A percentile compares a stretch with the other conserved stretches of the same genome.
These are phyloP conservation scores for Lasioglossum albipes DNA, from an alignment of 1,140 invertebrate genomes.

Conservation along the genomic window DNA sequence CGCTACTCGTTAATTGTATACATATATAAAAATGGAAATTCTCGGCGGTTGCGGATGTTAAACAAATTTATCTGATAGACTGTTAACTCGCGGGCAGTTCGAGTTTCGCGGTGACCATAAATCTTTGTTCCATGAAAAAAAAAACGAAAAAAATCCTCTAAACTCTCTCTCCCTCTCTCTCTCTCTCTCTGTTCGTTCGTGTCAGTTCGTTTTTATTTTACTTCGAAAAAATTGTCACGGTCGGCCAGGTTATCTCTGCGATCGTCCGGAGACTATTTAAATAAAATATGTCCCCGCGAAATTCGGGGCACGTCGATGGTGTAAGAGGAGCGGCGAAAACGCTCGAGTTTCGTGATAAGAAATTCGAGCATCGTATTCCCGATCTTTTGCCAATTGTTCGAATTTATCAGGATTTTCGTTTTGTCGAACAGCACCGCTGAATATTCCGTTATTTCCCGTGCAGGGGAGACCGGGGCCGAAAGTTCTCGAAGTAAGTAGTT, in stretches of 20 bases:
- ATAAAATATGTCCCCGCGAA: constrained; percentile 19
- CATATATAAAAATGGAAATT: constrained; percentile 11
- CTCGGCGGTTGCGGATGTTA: neutral
- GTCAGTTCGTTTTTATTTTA: neutral
- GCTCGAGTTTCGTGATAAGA: constrained; percentile 23
- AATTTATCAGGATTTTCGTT: neutral
- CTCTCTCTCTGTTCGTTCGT: too few species aligned
- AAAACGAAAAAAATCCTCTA: neutral
- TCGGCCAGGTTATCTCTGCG: neutral
- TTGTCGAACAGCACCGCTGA: too few species aligned
- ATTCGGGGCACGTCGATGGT: constrained; percentile 16
- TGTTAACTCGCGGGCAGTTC: neutral
- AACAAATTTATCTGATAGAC: neutral
- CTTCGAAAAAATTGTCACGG: constrained; percentile 13
- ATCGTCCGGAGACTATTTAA: neutral
- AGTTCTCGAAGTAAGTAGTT: too few species aligned
- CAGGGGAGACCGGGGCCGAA: too few species aligned
- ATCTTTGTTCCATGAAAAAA: neutral
- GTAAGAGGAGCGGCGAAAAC: neutral
- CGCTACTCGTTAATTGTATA: neutral
- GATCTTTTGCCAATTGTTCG: neutral
- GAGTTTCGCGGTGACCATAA: neutral
- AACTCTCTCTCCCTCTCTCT: neutral
- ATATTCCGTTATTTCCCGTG: too few species aligned
- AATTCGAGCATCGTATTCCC: neutral